Evolutionary conservation across 2,888 invertebrate species (phyloP), one percentile per base, ranked within the genome.

Genomic region (Diplazon laetatorius): DNA sequence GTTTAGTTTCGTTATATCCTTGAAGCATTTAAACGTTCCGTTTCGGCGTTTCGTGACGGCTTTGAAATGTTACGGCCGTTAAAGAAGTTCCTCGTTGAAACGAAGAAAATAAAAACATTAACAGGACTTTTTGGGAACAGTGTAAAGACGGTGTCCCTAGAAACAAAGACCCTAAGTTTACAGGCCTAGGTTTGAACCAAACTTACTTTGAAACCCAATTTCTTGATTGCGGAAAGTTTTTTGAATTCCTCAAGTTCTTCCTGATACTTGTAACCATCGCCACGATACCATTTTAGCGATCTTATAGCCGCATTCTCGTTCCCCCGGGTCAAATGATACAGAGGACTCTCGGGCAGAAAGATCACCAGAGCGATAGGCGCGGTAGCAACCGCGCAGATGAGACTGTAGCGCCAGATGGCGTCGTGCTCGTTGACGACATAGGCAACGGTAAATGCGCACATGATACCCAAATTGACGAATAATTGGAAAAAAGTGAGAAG

Each of bases 391-490:
- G 84, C 87, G 52, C 89, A 90, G 18, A 78, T 75, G 1, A 86
- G 44, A 73, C 87, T 89, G 80, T 89, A 89, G 30, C 85, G 72
- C 82, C 83, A 85, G 14, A 83, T 65, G 0, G 81, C 57, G 4
- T 80, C 50, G 5, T 74, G 55, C 12, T 79, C 78, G 6, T 71
- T 60, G 6, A 82, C 68, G 10, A 70, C 66, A 30, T 78, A 72
- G 9, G 87, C 87, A 1, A 84, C 42, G 2, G 80, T 2, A 78
- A 85, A 90, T 0, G 89, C 85, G 76, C 86, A 87, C 84, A 87
- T 83, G n/a, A 90, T 69, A 8, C 90, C 90, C n/a, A 82, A 83
- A 60, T 86, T 88, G 9, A 90, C 72, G 55, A 87, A 83, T 39
- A 87, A 76, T 55, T 90, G 89, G 52, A 88, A 89, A 62, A 86